Conservation (phyloP, 2,797 vertebrate species). For the Poecilia wingei region DNA sequence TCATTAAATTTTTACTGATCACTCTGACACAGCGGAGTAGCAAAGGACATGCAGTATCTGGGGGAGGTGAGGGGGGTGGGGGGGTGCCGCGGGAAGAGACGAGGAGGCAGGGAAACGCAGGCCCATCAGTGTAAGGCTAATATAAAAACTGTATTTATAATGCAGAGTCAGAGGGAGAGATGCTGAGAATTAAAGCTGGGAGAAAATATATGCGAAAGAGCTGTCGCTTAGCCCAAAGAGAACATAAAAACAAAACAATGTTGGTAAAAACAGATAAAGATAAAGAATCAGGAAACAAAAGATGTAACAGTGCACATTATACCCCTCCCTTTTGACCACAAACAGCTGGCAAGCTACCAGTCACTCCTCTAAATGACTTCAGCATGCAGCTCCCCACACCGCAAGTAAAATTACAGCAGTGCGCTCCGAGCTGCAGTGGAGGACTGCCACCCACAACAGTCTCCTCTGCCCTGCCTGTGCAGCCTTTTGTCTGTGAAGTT, state of each 20-base stretch:
- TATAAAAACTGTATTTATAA: constrained; percentile 49
- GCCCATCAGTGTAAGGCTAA: constrained; percentile 31
- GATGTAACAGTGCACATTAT: constrained; percentile 79
- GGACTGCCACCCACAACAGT: constrained; percentile 84
- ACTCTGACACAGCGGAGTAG: constrained; percentile 94
- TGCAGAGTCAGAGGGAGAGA: constrained; percentile 23
- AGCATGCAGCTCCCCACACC: constrained; percentile 82
- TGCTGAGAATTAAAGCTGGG: constrained; percentile 10
- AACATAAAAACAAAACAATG: constrained; percentile 23
- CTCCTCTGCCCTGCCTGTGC: constrained; percentile 69
- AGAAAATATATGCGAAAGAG: constrained; percentile 22
- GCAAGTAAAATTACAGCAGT: constrained; percentile 85
- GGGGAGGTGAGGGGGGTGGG: constrained; percentile 76
- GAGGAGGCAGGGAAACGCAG: constrained; percentile 25
- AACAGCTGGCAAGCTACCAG: constrained; percentile 77
- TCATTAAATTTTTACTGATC: constrained; percentile 99
- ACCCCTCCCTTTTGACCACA: constrained; percentile 83
- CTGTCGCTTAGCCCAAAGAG: constrained; percentile 22
- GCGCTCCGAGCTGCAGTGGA: constrained; percentile 79
- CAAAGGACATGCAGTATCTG: constrained; percentile 90
- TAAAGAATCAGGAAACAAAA: constrained; percentile 82
- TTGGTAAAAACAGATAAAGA: constrained; percentile 54
- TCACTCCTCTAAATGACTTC: constrained; percentile 87
- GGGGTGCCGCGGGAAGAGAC: constrained; percentile 55
- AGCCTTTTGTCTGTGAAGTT: constrained; percentile 77